phyloP scores from a whole-genome alignment of 2,797 vertebrate genomes.

The Notolepis coatsorum region DNA sequence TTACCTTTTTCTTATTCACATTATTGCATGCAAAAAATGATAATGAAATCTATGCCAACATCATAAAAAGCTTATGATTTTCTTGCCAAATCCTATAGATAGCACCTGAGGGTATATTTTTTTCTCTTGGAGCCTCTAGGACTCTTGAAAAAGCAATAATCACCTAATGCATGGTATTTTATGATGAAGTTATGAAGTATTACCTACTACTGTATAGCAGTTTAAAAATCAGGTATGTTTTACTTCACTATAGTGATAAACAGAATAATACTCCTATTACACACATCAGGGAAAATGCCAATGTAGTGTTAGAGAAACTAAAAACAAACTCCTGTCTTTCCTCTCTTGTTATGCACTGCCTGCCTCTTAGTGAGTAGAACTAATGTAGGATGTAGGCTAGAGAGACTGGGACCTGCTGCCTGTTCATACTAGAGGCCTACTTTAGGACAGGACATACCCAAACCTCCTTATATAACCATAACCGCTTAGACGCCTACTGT shows the following conservation, averaged over 20 bases:
- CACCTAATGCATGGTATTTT: slow-evolving; percentile 93
- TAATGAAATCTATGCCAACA: slow-evolving; percentile 89
- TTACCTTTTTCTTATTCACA: slow-evolving; percentile 70
- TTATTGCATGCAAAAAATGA: slow-evolving; percentile 86
- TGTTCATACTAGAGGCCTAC: slow-evolving; percentile 70
- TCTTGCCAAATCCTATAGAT: slow-evolving; percentile 87
- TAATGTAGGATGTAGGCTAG: slow-evolving; percentile 84
- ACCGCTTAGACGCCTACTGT: too few relatives aligned
- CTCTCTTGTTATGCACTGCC: slow-evolving; percentile 91
- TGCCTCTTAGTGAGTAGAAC: slow-evolving; percentile 88
- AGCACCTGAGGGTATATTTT: slow-evolving; percentile 88
- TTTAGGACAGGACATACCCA: too few relatives aligned
- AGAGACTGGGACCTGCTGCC: slow-evolving; percentile 78
- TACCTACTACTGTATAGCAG: slow-evolving; percentile 89
- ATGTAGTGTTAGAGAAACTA: slow-evolving; percentile 86
- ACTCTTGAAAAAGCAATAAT: slow-evolving; percentile 97
- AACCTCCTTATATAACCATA: too few relatives aligned
- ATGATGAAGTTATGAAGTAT: slow-evolving; percentile 87
- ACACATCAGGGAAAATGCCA: slow-evolving; percentile 93
- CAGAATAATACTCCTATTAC: slow-evolving; percentile 81
- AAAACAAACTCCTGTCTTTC: slow-evolving; percentile 80
- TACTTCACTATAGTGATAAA: slow-evolving; percentile 89
- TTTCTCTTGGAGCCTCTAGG: slow-evolving; percentile 88
- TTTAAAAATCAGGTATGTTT: slow-evolving; percentile 91
- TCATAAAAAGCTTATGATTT: slow-evolving; percentile 86